Conservation (phyloP, 2,888 invertebrate species). For the Nephrocerus scutellatus region DNA sequence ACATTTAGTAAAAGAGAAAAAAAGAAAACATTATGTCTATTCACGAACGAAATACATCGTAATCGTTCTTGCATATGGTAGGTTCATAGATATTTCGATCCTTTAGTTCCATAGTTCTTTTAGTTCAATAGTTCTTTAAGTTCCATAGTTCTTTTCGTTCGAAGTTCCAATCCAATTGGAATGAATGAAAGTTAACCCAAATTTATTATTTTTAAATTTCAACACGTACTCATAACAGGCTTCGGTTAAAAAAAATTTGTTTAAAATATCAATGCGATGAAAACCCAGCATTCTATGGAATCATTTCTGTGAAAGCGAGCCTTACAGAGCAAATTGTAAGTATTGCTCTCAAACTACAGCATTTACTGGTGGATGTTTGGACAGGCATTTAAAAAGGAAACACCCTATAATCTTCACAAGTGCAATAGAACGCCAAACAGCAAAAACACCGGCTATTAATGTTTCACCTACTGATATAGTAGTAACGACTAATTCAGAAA, state of each 20-base stretch:
- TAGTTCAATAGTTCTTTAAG: too few relatives aligned
- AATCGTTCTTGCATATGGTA: too few relatives aligned
- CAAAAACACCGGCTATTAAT: neutral
- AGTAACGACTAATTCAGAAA: neutral
- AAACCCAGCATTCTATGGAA: constrained; percentile 7
- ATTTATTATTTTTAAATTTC: too few relatives aligned
- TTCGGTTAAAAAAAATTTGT: neutral
- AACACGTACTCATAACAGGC: too few relatives aligned
- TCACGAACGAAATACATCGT: too few relatives aligned
- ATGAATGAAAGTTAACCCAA: too few relatives aligned
- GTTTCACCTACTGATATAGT: neutral
- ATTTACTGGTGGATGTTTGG: constrained; percentile 5
- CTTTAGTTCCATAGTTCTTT: too few relatives aligned
- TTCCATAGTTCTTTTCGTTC: too few relatives aligned
- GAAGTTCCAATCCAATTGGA: too few relatives aligned
- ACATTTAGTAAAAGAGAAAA: too few relatives aligned
- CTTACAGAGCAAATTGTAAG: constrained; percentile 5
- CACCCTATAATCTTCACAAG: constrained; percentile 2
- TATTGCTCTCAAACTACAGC: neutral
- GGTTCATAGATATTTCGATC: too few relatives aligned
- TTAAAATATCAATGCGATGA: constrained; percentile 6
- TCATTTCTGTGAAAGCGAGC: constrained; percentile 7
- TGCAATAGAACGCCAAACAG: constrained; percentile 2
- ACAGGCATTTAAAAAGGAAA: constrained; percentile 4
- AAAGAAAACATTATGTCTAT: too few relatives aligned